phyloP scores from a whole-genome alignment of 2,113 vertebrate genomes.

The Carassius carassius region DNA sequence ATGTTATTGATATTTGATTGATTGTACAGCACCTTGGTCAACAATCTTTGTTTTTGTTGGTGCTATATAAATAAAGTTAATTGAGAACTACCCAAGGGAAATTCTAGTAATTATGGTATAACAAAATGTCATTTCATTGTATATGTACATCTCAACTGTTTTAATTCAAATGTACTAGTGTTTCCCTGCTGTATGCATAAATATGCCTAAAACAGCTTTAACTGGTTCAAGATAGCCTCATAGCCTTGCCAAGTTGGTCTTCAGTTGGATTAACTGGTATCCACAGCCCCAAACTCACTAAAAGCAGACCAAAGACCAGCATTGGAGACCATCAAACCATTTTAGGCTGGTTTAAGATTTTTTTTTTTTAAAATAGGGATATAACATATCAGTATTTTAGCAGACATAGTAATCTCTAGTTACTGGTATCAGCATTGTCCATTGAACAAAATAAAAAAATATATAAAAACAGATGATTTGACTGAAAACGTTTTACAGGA shows the following conservation, averaged over 20 bases:
- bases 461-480: neutral
- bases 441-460: neutral
- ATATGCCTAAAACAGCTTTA: neutral
- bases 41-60: too few relatives aligned
- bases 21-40: too few relatives aligned
- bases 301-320: neutral
- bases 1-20: too few relatives aligned
- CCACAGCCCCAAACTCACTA: neutral
- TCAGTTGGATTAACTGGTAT: neutral
- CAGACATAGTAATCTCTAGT: neutral
- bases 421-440: neutral
- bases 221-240: neutral
- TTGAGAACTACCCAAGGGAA: neutral
- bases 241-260: neutral
- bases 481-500: neutral
- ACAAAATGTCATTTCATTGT: neutral
- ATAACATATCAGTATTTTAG: neutral
- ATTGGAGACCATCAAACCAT: neutral
- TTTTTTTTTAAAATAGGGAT: neutral
- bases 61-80: too few relatives aligned
- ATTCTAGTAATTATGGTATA: neutral
- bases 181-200: neutral
- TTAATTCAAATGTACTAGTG: neutral
- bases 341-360: neutral
- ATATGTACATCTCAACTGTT: neutral